phyloP scores from a whole-genome alignment of 2,888 invertebrate species.

The Axea sp. region DNA sequence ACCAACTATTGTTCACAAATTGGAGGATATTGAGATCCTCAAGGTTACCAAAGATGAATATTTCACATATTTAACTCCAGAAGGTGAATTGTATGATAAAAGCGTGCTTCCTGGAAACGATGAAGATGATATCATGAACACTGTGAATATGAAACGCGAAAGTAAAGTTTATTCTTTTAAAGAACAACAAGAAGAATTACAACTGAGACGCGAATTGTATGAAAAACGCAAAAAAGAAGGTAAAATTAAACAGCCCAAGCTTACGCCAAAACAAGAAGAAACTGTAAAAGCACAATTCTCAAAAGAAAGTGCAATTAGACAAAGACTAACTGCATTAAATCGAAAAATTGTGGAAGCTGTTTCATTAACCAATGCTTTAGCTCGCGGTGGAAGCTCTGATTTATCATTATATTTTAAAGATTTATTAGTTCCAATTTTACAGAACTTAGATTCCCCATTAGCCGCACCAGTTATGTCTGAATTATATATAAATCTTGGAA shows the following conservation, averaged over 20 bases:
- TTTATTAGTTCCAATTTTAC: conserved; percentile 82
- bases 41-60: conserved; percentile 89
- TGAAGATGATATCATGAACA: conserved; percentile 79
- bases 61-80: conserved; percentile 90
- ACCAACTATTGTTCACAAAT: conserved; percentile 81
- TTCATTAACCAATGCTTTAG: conserved; percentile 80
- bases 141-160: conserved; percentile 93
- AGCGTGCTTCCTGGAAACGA: conserved; percentile 85
- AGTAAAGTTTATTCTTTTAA: conserved; percentile 98
- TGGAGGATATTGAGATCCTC: conserved; percentile 84
- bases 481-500: conserved; percentile 83
- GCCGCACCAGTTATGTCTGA: conserved; percentile 85
- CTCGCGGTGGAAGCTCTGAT: conserved; percentile 80
- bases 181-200: conserved; percentile 96
- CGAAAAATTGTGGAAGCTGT: conserved; percentile 75
- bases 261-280: conserved; percentile 95
- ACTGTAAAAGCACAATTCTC: conserved; percentile 91
- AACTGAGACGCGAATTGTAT: conserved; percentile 94
- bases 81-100: conserved; percentile 95
- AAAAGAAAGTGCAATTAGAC: conserved; percentile 90
- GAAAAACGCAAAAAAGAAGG: conserved; percentile 91
- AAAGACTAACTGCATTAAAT: conserved; percentile 82
- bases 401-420: conserved; percentile 82
- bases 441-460: conserved; percentile 87
- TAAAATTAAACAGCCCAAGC: conserved; percentile 85